Base-by-base conservation (phyloP, 2,888 invertebrate species). In the Alloplasta piceator region DNA sequence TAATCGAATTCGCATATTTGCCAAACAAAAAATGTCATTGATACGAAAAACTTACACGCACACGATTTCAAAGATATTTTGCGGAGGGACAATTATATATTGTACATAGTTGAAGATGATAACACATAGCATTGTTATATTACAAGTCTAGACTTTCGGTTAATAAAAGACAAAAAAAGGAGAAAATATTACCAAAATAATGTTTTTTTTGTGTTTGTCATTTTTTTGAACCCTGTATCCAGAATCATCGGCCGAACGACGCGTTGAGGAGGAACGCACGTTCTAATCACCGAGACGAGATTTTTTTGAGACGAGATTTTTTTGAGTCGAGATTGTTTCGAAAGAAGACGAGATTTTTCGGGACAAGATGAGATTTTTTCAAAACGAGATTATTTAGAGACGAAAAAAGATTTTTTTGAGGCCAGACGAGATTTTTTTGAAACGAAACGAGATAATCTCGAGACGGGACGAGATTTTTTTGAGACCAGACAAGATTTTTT, bases 91-190 rank as follows among this genome's bases (percentile, higher is more conserved):
- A 85, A 87, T 87, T 84, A 82, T 86, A 89, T 86, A 89, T 86
- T 89, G 89, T 89, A 89, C 84, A 89, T 89, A 89, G 86, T 87
- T 88, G 85, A 85, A 85, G 67, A 80, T 70, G 63, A 66, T 86
- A 84, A 87, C 83, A 26, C 26, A 86, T 85, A 88, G 86, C 86
- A 85, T 87, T 87, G 86, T 87, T 87, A 86, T 87, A 90, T 88
- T 86, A 86, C 84, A 50, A 88, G 87, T 82, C 76, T 89, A 88
- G 90, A 85, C 86, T 88, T 87, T 88, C 88, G 86, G 85, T 89
- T 89, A 90, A 89, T 90, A 89, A 90, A 88, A 86, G 87, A 77
- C 50, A 26, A 72, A n/a, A 10, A 12, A 10, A 48, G n/a, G 48
- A 48, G 12, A 72, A 7, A 73, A 80, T 61, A 68, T 52, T 7